Evolutionary conservation across 2,797 vertebrate genomes (phyloP).

Genomic region (Pseudochaenichthys georgianus): DNA sequence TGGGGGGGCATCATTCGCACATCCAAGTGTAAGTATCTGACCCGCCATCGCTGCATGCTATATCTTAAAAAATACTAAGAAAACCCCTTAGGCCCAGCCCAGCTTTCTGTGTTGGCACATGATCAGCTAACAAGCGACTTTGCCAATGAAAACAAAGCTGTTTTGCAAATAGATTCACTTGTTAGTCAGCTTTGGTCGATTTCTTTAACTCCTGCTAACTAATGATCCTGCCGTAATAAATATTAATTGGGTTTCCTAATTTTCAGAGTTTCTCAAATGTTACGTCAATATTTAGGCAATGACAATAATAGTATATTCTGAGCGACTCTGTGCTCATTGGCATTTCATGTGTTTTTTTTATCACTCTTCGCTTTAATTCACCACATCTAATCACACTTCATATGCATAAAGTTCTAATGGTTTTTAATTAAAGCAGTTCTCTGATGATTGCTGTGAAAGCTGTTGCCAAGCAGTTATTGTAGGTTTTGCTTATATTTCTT

Average conservation of each 20-base stretch:
- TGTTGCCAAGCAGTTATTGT: no score
- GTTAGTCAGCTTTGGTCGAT: not conserved
- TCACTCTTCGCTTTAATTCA: slow-evolving; percentile 12
- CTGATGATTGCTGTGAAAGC: not conserved
- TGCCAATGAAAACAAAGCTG: not conserved
- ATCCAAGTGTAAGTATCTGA: slow-evolving; percentile 84
- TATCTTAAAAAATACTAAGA: not conserved
- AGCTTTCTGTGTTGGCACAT: not conserved
- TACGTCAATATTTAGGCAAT: slow-evolving; percentile 31
- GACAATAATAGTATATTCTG: slow-evolving; percentile 33
- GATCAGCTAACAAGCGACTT: slow-evolving; percentile 3
- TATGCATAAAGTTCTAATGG: no score
- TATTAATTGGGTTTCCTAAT: not conserved
- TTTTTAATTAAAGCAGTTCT: no score
- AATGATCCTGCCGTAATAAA: not conserved
- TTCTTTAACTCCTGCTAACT: not conserved
- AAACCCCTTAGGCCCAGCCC: not conserved
- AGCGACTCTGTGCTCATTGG: slow-evolving; percentile 54
- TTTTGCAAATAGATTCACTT: not conserved
- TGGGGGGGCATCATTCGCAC: slow-evolving; percentile 72
- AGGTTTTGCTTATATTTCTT: no score
- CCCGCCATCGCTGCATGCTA: not conserved
- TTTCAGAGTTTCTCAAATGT: not conserved
- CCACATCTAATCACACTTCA: no score
- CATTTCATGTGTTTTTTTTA: slow-evolving; percentile 44